phyloP scores from a whole-genome alignment of 2,797 vertebrate genomes.

The Sebastes hubbsi region DNA sequence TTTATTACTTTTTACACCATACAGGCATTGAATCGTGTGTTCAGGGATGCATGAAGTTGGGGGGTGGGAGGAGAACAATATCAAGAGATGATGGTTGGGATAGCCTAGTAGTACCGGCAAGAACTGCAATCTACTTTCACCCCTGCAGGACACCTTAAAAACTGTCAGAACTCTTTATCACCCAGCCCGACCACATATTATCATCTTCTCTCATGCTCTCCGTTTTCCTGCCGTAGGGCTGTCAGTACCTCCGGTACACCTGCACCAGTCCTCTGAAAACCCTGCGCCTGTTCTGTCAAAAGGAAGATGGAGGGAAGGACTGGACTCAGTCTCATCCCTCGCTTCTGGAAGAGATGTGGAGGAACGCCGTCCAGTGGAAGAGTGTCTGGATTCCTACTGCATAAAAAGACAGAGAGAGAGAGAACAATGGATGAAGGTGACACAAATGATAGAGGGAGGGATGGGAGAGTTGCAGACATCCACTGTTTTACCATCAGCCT shows the following conservation, averaged over 20 bases:
- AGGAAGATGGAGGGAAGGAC: slow-evolving; percentile 17
- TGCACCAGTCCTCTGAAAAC: slow-evolving; percentile 80
- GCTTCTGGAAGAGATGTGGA: slow-evolving; percentile 80
- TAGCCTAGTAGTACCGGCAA: accelerated
- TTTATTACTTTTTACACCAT: too few species aligned
- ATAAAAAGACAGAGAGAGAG: slow-evolving; percentile 31
- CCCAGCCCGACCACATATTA: accelerated
- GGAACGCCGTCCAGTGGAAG: slow-evolving; percentile 82
- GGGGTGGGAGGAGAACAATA: too few species aligned
- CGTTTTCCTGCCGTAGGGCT: slow-evolving; percentile 66
- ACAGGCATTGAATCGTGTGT: too few species aligned
- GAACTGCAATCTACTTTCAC: too few species aligned
- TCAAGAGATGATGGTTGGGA: too few species aligned
- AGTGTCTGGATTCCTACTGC: slow-evolving; percentile 85
- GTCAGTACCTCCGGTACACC: slow-evolving; percentile 82
- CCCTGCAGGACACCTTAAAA: background rate
- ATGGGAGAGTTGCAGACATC: background rate
- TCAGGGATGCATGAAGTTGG: too few species aligned
- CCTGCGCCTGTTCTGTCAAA: slow-evolving; percentile 71
- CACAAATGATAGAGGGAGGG: background rate
- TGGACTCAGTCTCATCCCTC: slow-evolving; percentile 64
- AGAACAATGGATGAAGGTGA: background rate
- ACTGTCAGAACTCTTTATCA: background rate
- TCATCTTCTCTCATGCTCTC: background rate
- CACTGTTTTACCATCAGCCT: background rate